Conservation (phyloP, 2,113 vertebrate genomes). For the Pycnonotus jocosus region DNA sequence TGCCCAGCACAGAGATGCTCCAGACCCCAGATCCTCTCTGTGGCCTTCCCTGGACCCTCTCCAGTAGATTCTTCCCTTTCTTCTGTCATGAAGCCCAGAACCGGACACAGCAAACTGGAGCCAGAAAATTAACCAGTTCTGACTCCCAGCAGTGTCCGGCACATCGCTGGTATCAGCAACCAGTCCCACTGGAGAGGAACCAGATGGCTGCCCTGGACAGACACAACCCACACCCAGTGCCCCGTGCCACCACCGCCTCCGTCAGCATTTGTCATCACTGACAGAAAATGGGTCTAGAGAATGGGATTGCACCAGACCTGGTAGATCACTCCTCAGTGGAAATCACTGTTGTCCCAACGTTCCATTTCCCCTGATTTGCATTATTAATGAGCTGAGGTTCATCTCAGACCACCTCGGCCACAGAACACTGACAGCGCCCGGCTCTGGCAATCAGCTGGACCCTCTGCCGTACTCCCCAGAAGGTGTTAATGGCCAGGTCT, state of each 20-base stretch:
- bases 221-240: too few relatives aligned
- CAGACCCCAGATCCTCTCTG: rapidly evolving
- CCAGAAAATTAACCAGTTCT: background rate
- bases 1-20: background rate
- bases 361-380: too few relatives aligned
- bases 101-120: too few relatives aligned
- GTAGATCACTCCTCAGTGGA: background rate
- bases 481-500: too few relatives aligned
- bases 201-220: background rate
- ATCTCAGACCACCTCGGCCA: background rate
- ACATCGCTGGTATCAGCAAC: background rate
- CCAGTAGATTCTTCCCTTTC: too few relatives aligned
- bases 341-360: background rate
- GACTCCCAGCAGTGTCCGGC: background rate
- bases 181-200: background rate
- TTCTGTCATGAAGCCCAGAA: background rate
- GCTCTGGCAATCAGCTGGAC: background rate
- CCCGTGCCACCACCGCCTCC: background rate
- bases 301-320: too few relatives aligned
- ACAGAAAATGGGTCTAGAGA: background rate
- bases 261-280: background rate
- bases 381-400: background rate
- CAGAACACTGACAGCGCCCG: background rate
- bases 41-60: rapidly evolving
- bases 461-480: background rate